A percentile compares a stretch with the other conserved stretches of the same genome.
phyloP scores from a whole-genome alignment of 2,888 invertebrate genomes.

The Psylliodes chrysocephalus region DNA sequence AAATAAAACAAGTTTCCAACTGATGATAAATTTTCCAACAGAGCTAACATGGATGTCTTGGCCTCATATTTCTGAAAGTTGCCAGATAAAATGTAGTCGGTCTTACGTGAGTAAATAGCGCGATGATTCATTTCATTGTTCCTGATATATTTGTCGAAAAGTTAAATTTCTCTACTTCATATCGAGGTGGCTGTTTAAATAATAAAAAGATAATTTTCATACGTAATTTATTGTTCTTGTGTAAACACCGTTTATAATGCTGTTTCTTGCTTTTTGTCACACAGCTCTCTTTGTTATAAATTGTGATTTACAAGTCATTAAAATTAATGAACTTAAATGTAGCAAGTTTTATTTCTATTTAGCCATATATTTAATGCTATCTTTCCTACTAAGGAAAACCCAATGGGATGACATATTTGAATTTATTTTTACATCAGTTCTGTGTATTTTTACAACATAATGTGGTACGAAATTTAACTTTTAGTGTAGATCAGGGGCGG shows the following conservation, averaged over 20 bases:
- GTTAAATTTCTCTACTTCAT: slow-evolving; percentile 44
- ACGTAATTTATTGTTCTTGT: slow-evolving; percentile 48
- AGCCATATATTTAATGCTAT: neutral
- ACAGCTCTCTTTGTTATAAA: neutral
- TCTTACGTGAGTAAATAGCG: slow-evolving; percentile 42
- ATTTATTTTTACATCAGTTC: too few relatives aligned
- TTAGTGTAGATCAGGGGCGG: too few relatives aligned
- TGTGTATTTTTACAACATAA: too few relatives aligned
- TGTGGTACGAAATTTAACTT: too few relatives aligned
- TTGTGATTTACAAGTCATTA: slow-evolving; percentile 8
- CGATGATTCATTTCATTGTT: slow-evolving; percentile 47
- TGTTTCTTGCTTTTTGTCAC: slow-evolving; percentile 23
- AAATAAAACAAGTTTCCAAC: too few relatives aligned
- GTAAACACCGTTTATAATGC: slow-evolving; percentile 39
- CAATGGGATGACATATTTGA: too few relatives aligned
- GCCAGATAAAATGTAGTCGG: slow-evolving; percentile 41
- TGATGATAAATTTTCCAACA: too few relatives aligned
- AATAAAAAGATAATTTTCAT: slow-evolving; percentile 50
- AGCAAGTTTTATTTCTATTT: neutral
- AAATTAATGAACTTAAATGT: neutral
- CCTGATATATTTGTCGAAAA: slow-evolving; percentile 45
- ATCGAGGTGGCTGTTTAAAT: slow-evolving; percentile 48
- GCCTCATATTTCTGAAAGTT: slow-evolving; percentile 40
- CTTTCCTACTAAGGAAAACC: too few relatives aligned
- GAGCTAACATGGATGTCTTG: too few relatives aligned